Evolutionary conservation across 2,888 invertebrate species (phyloP), one percentile per base, ranked within the genome.

Genomic region (Sarcophaga rosellei): DNA sequence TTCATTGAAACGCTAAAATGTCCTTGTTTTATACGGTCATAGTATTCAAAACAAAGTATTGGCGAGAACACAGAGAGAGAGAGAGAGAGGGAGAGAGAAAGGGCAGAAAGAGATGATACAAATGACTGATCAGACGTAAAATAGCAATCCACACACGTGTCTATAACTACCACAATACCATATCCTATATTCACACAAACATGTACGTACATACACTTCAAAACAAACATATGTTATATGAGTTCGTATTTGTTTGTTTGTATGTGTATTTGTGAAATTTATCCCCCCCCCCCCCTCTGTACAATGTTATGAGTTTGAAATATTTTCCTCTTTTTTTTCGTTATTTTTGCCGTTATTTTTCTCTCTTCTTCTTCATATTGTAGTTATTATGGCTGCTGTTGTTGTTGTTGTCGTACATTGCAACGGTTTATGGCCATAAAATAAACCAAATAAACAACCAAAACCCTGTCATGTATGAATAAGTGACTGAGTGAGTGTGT

Each of bases 361-460:
- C 35, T 35, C 35, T 35, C 35, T 35, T 35, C 35, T 35, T 35
- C 35, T 35, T 35, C 35, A 0, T 35, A 35, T 35, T 35, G 35
- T 35, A 35, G 35, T 35, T 35, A 35, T 35, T 35, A 35, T 35
- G 35, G 35, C 35, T 62, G 73, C 68, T 45, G 20, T 75, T 62
- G 59, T 65, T 20, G 68, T 25, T 62, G 62, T 80, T 68, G 85
- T 75, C 80, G 80, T 90, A 79, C 44, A 82, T 68, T 85, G 76
- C 84, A 80, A 84, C 89, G 89, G 90, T 91, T 81, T 91, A 91
- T 92, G 92, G 91, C 85, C 91, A 90, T 90, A 91, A 92, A 92
- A 91, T 91, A 91, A 90, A 91, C 91, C 91, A 91, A 92, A 91
- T 91, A 92, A 91, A 90, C 91, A 90, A 91, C 89, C 89, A 90